Conservation (phyloP, 2,888 invertebrate genomes). For the Dendrolimus pini region DNA sequence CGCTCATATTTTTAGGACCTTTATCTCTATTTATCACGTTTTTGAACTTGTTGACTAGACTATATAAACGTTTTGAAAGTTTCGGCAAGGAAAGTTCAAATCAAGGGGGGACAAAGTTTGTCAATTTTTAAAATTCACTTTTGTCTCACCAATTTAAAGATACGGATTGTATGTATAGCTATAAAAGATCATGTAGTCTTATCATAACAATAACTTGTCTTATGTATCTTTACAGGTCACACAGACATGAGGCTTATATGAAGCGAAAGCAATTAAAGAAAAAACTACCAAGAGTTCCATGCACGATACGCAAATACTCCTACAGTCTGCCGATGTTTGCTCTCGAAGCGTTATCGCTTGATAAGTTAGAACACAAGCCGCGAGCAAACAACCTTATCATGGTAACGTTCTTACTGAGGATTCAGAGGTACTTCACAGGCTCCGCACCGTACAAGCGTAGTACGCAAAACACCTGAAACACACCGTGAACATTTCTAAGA, state of each 20-base stretch:
- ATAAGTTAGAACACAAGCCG: slow-evolving; percentile 74
- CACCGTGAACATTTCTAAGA: slow-evolving; percentile 5
- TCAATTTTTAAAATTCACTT: no score
- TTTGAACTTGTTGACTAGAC: no score
- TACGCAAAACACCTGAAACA: slow-evolving; percentile 40
- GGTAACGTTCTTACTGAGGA: slow-evolving; percentile 56
- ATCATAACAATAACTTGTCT: slow-evolving; percentile 1
- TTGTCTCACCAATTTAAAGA: no score
- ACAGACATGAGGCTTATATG: slow-evolving; percentile 38
- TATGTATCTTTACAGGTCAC: slow-evolving; percentile 54
- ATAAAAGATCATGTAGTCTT: no score
- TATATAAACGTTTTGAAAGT: no score
- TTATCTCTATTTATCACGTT: no score
- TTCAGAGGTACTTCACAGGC: slow-evolving; percentile 50
- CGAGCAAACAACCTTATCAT: slow-evolving; percentile 69
- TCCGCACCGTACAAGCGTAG: slow-evolving; percentile 37
- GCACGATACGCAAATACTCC: slow-evolving; percentile 67
- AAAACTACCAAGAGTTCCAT: slow-evolving; percentile 51
- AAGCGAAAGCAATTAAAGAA: slow-evolving; percentile 43
- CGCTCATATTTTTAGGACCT: no score
- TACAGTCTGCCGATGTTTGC: slow-evolving; percentile 67
- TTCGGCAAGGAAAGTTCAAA: no score
- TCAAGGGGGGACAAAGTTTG: no score
- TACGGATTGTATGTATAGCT: no score
- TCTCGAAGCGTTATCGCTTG: slow-evolving; percentile 65